Evolutionary conservation across 2,888 invertebrate species (phyloP), one percentile per base, ranked within the genome.

Genomic region (Sclerodermus sp.): DNA sequence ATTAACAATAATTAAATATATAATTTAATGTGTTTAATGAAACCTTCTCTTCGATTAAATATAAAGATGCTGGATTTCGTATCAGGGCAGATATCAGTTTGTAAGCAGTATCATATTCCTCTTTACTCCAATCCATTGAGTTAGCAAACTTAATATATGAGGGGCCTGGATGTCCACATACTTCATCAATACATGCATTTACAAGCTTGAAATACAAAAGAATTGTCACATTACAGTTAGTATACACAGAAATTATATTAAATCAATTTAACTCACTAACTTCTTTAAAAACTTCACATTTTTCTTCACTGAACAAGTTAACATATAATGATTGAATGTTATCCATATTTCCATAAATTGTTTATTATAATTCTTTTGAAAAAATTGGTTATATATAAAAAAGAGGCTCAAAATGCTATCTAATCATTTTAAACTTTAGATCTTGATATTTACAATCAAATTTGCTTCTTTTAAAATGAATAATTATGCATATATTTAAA

Each of bases 121-220:
- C 58, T 54, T 62, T 67, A 8, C 53, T 67, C 74, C 74, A 77
- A 14, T 68, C 65, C 23, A 71, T 57, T 9, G 58, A 63, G 9
- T 60, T 73, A 9, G 55, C 42, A 37, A 72, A 74, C 39, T 67
- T 64, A 30, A 64, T 58, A 49, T 66, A 73, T 12, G 52, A 55
- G 4, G 71, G 68, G 4, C 66, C 68, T n/a, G 64, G 61, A 23
- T 60, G 58, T 1, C 70, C 69, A 45, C 75, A 77, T 55, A 76
- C 68, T 67, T 77, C 76, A 48, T 74, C 70, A 16, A 68, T 61
- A 37, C 76, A 77, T n/a, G 66, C 55, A 47, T 77, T 70, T 30
- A 76, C 34, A 42, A 77, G 58, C 77, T 77, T 29, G 13, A 61
- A 60, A 16, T 49, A 48, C 48, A 9, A 15, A 9, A 31, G 10